Evolutionary conservation across 1,140 invertebrate species (phyloP).

Genomic region (Steinernema khuongi): DNA sequence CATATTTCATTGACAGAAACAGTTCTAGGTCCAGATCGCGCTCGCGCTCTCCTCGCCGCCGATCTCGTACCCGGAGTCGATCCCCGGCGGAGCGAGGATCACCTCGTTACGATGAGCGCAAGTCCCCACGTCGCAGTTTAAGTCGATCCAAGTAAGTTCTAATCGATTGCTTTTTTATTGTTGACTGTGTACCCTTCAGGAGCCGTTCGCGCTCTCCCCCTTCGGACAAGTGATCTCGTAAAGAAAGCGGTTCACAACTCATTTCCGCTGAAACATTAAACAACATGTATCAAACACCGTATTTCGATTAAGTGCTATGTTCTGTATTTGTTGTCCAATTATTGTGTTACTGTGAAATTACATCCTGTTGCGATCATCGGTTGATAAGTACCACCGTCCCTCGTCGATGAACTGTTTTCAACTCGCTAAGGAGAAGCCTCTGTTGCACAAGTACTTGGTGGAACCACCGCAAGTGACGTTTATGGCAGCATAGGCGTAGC

Average conservation of each 20-base stretch:
- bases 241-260: too few relatives aligned
- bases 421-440: constrained; percentile 85
- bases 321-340: neutral
- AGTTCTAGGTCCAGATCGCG: constrained; percentile 18
- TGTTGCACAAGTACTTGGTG: constrained; percentile 90
- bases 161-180: neutral
- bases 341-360: neutral
- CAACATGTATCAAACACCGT: too few relatives aligned
- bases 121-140: constrained; percentile 23
- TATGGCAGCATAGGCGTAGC: constrained; percentile 85
- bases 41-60: constrained; percentile 30
- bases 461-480: constrained; percentile 87
- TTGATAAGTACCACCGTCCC: constrained; percentile 54
- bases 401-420: constrained; percentile 68
- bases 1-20: neutral
- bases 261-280: too few relatives aligned
- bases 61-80: constrained; percentile 25
- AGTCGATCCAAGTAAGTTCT: constrained; percentile 16
- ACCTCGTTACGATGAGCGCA: constrained; percentile 20
- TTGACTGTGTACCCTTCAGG: neutral
- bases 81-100: constrained; percentile 28
- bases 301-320: too few relatives aligned
- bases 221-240: constrained; percentile 12
- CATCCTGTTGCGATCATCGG: too few relatives aligned
- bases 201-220: constrained; percentile 2